phyloP scores from a whole-genome alignment of 2,797 vertebrate species.

The Myoxocephalus aenaeus region DNA sequence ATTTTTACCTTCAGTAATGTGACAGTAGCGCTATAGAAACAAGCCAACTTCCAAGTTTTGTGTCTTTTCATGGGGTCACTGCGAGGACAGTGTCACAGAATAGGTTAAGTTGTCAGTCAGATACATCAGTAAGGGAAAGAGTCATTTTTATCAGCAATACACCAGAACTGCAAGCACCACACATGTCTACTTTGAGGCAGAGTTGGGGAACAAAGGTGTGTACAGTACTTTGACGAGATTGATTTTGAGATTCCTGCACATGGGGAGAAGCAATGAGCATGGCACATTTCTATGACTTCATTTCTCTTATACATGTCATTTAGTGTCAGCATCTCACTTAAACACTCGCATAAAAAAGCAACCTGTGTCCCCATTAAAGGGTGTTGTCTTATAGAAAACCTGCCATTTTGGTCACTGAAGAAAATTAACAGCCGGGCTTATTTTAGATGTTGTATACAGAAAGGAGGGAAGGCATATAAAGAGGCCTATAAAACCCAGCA shows the following conservation, averaged over 20 bases:
- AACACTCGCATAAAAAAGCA: constrained; percentile 28
- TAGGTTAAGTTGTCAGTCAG: neutral
- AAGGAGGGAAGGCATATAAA: constrained; percentile 19
- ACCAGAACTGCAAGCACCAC: neutral
- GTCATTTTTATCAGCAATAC: neutral
- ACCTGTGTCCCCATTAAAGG: constrained; percentile 22
- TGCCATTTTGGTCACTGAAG: constrained; percentile 23
- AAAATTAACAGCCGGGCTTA: constrained; percentile 55
- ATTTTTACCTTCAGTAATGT: neutral
- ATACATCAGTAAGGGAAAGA: neutral
- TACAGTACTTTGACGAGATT: neutral
- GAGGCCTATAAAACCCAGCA: constrained; percentile 31
- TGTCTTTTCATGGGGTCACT: neutral
- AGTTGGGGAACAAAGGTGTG: neutral
- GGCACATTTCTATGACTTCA: neutral
- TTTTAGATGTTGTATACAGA: constrained; percentile 56
- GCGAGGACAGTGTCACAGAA: too few relatives aligned
- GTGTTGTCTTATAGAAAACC: constrained; percentile 54
- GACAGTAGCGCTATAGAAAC: neutral
- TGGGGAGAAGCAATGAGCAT: neutral
- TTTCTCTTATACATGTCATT: neutral
- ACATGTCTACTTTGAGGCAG: neutral
- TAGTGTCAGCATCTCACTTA: constrained; percentile 10
- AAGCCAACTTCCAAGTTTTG: neutral
- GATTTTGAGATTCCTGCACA: neutral